Percentiles rank a stretch among this genome's conserved stretches.
phyloP scores from a whole-genome alignment of 2,888 invertebrate species.

The Sarcophaga caerulescens region DNA sequence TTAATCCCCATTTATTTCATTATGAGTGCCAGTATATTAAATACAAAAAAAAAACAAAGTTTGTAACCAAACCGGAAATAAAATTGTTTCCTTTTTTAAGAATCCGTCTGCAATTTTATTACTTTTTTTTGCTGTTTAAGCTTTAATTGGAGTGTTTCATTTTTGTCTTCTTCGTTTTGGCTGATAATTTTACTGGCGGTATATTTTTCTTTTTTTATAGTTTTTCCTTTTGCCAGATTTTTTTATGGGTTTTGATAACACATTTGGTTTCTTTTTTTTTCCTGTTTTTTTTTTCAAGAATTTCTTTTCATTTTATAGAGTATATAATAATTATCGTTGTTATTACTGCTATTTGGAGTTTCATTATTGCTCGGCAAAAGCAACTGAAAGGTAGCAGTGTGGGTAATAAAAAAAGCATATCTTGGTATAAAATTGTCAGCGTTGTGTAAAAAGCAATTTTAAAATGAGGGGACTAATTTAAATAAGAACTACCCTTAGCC shows the following conservation, averaged over 20 bases:
- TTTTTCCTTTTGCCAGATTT: not conserved
- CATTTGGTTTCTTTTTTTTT: not conserved
- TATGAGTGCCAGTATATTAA: not conserved
- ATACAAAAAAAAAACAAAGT: not conserved
- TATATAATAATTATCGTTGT: not conserved
- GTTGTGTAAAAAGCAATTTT: too few relatives aligned
- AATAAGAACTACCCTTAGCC: too few relatives aligned
- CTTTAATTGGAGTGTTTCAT: not conserved
- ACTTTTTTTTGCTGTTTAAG: not conserved
- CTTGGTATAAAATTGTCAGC: too few relatives aligned
- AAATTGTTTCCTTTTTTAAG: not conserved
- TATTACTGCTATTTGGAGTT: too few relatives aligned
- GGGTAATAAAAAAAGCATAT: too few relatives aligned
- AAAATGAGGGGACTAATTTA: too few relatives aligned
- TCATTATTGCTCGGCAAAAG: too few relatives aligned
- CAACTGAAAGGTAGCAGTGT: too few relatives aligned
- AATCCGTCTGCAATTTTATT: not conserved
- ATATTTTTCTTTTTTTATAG: not conserved
- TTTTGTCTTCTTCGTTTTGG: not conserved
- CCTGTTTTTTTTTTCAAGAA: not conserved
- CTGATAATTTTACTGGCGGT: not conserved
- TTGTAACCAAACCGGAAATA: conserved; percentile 5
- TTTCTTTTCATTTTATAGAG: not conserved
- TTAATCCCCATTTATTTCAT: conserved; percentile 39
- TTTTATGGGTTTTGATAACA: not conserved